These are phyloP conservation scores for Cyphomyrus plagiostoma DNA, from an alignment of 2,113 vertebrate genomes.

Conservation along the genomic window DNA sequence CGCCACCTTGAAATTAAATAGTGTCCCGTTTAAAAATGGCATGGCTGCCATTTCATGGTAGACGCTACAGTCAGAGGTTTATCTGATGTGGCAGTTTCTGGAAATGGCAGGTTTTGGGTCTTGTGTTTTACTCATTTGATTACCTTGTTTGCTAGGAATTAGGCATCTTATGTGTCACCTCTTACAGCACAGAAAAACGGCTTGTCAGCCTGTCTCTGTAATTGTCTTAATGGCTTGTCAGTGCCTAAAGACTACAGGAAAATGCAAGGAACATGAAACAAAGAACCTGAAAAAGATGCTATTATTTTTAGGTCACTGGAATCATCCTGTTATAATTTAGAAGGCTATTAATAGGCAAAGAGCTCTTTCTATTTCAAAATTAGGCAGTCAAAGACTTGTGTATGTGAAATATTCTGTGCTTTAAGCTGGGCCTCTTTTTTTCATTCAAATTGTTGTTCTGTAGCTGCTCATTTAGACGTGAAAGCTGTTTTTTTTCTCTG, in stretches of 20 bases:
- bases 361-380: neutral
- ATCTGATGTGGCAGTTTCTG: neutral
- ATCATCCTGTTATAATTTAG: conserved; percentile 5
- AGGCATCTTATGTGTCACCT: neutral
- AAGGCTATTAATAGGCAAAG: conserved; percentile 6
- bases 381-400: neutral
- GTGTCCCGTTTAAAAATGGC: neutral
- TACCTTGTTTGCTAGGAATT: neutral
- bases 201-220: neutral
- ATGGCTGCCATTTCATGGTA: neutral
- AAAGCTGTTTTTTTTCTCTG: neutral
- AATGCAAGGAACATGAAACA: neutral
- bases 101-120: neutral
- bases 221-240: neutral
- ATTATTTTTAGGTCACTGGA: neutral
- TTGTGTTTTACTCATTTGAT: neutral
- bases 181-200: neutral
- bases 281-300: neutral
- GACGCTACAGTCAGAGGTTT: neutral
- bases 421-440: neutral
- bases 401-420: neutral
- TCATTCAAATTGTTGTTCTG: neutral
- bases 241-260: neutral
- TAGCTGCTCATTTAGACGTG: neutral
- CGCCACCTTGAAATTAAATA: neutral